A percentile compares a stretch with the other conserved stretches of the same genome.
These are phyloP conservation scores for Lycodopsis pacificus DNA, from an alignment of 2,797 vertebrate genomes.

Conservation along the genomic window DNA sequence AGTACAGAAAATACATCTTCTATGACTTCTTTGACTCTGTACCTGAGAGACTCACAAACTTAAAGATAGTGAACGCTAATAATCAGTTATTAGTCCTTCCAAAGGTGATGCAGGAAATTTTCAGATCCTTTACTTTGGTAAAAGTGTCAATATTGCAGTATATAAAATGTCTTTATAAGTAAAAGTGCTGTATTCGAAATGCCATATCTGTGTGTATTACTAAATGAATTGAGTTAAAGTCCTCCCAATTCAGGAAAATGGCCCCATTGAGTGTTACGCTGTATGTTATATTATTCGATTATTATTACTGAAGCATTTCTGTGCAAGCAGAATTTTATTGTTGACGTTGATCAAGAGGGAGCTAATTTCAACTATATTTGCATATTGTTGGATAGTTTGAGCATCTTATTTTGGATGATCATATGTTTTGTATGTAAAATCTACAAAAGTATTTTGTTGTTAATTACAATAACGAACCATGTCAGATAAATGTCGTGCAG, in stretches of 20 bases:
- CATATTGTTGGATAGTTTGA: not conserved
- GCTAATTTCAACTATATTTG: not conserved
- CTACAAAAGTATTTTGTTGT: too few relatives aligned
- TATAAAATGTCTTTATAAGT: not conserved
- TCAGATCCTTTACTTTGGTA: not conserved
- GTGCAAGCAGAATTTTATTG: not conserved
- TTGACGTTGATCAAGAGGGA: not conserved
- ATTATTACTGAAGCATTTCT: not conserved
- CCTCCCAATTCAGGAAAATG: not conserved
- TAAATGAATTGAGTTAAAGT: not conserved
- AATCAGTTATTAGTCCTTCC: not conserved
- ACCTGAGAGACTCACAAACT: not conserved
- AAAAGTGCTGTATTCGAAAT: not conserved
- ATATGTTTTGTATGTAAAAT: not conserved
- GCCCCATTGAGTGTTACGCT: not conserved
- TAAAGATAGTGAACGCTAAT: not conserved
- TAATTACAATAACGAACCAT: too few relatives aligned
- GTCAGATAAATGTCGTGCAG: not conserved
- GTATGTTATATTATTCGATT: not conserved
- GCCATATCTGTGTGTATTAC: not conserved
- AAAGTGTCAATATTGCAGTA: not conserved
- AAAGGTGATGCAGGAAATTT: too few relatives aligned
- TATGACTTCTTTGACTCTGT: not conserved
- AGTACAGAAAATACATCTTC: constrained; percentile 59
- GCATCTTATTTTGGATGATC: not conserved